Evolutionary conservation across 2,797 vertebrate genomes (phyloP).

Genomic region (Craterocephalus amniculus): DNA sequence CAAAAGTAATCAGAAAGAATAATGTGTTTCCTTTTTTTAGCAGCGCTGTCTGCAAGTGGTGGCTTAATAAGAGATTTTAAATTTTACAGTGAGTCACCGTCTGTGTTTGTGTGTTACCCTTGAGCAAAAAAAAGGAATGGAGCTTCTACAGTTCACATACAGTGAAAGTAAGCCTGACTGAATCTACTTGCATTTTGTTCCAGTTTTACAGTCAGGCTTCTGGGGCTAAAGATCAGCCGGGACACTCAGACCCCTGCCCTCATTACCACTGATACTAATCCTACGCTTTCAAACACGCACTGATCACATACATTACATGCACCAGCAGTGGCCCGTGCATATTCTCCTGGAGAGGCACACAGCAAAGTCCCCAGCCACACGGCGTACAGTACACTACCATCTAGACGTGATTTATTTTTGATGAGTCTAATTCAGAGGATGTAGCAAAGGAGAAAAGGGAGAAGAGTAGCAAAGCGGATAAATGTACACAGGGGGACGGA

Average conservation of each 20-base stretch:
- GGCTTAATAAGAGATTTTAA: background rate
- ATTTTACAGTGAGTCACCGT: background rate
- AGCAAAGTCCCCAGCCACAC: slow-evolving; percentile 9
- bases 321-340: background rate
- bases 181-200: slow-evolving; percentile 26
- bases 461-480: slow-evolving; percentile 7
- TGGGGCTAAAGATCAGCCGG: slow-evolving; percentile 15
- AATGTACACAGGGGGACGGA: slow-evolving; percentile 7
- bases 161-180: slow-evolving; percentile 6
- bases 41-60: background rate
- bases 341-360: background rate
- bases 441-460: slow-evolving; percentile 8
- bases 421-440: slow-evolving; percentile 41
- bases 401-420: slow-evolving; percentile 42
- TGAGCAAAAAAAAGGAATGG: background rate
- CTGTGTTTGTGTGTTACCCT: slow-evolving; percentile 5
- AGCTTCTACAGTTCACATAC: slow-evolving; percentile 21
- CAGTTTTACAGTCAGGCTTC: slow-evolving; percentile 25
- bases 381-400: background rate
- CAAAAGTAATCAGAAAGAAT: too few species aligned
- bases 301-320: slow-evolving; percentile 13
- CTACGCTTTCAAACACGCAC: slow-evolving; percentile 16
- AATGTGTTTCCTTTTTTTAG: background rate
- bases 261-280: slow-evolving; percentile 35
- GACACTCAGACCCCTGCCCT: slow-evolving; percentile 33